These are phyloP conservation scores for Terrapene triunguis DNA, from an alignment of 2,113 vertebrate genomes.

Conservation along the genomic window DNA sequence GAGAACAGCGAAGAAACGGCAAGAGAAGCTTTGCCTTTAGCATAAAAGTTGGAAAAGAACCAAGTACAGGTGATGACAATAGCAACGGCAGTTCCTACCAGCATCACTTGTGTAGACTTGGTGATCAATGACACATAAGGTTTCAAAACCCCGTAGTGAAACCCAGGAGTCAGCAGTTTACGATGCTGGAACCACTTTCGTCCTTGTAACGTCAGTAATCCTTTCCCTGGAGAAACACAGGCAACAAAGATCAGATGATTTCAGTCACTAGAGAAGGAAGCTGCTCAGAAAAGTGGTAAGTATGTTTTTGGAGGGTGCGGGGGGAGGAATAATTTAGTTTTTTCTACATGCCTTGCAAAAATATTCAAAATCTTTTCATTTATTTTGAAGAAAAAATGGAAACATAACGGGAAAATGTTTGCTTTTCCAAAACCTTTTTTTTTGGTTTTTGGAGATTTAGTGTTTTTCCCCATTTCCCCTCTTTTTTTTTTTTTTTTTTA, in stretches of 20 bases:
- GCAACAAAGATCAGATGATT: background rate
- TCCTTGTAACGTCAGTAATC: constrained; percentile 84
- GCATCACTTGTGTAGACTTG: constrained; percentile 84
- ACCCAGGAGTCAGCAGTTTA: constrained; percentile 89
- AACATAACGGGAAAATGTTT: background rate
- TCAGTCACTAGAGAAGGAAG: background rate
- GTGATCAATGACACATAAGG: constrained; percentile 84
- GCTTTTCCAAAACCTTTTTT: background rate
- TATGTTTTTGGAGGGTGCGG: background rate
- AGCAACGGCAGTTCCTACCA: constrained; percentile 77
- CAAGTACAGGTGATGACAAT: background rate
- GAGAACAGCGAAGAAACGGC: background rate
- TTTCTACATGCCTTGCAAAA: background rate
- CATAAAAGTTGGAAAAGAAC: background rate
- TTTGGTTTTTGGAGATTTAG: background rate
- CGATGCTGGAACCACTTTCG: constrained; percentile 88
- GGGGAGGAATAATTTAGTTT: background rate
- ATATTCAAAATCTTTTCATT: background rate
- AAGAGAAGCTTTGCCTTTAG: background rate
- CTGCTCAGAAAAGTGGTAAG: background rate
- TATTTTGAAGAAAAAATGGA: background rate
- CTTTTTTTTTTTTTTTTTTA: background rate
- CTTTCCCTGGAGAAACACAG: constrained; percentile 80
- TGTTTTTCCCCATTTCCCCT: background rate
- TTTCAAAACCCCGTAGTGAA: constrained; percentile 90